Conservation (phyloP, 2,113 vertebrate species). For the Smithornis capensis region DNA sequence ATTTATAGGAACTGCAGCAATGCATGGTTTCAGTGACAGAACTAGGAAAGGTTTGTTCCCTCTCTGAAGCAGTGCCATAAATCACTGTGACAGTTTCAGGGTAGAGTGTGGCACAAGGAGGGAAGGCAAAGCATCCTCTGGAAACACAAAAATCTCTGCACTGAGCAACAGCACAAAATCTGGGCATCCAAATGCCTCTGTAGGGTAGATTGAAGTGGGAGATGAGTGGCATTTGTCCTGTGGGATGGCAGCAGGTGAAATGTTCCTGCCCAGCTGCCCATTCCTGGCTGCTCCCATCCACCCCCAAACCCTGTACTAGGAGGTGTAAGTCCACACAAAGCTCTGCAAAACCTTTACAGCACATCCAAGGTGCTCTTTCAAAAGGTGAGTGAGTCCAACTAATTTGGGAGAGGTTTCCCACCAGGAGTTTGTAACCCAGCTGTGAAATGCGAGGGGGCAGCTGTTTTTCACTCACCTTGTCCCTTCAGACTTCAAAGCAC, state of each 20-base stretch:
- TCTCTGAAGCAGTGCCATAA: background rate
- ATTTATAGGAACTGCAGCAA: background rate
- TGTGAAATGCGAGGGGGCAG: background rate
- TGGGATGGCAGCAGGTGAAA: background rate
- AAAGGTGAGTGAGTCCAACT: background rate
- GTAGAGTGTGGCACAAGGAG: background rate
- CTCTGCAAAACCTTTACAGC: background rate
- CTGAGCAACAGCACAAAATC: background rate
- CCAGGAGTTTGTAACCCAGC: background rate
- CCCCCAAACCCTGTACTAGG: background rate
- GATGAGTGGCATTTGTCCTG: background rate
- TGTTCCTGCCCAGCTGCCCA: background rate
- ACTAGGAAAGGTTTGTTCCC: background rate
- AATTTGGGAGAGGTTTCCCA: background rate
- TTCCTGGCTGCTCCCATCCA: background rate
- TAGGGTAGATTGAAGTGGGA: background rate
- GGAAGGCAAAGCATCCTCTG: background rate
- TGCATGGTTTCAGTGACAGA: background rate
- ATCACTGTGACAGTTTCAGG: background rate
- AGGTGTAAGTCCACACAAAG: fast-evolving
- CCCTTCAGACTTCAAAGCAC: background rate
- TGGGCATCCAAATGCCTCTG: background rate
- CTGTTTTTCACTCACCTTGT: background rate
- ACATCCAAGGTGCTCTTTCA: background rate
- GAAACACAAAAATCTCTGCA: background rate